phyloP scores from a whole-genome alignment of 2,888 invertebrate species.

The Ichneumoninae sp. region DNA sequence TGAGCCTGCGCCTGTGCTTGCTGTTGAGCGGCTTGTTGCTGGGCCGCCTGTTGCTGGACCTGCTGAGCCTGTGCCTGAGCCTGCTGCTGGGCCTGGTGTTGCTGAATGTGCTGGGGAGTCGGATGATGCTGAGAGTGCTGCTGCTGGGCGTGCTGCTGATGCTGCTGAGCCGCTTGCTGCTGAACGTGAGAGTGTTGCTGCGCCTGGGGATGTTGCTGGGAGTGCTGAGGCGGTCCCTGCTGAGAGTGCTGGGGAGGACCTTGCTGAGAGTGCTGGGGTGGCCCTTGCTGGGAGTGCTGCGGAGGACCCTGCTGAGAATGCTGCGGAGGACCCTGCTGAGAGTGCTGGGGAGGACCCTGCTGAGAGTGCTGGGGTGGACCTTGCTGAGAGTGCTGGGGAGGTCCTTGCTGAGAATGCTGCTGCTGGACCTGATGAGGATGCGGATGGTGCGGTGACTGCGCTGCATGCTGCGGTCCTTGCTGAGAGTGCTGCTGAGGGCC shows the following conservation, averaged over 20 bases:
- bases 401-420: conserved; percentile 64
- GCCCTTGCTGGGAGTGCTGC: conserved; percentile 64
- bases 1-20: conserved; percentile 77
- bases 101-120: conserved; percentile 80
- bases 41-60: conserved; percentile 70
- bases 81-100: conserved; percentile 75
- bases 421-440: conserved; percentile 62
- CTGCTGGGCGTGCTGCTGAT: conserved; percentile 59
- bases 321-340: conserved; percentile 61
- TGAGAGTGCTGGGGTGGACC: conserved; percentile 78
- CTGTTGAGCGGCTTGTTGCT: conserved; percentile 71
- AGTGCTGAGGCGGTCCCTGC: conserved; percentile 78
- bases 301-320: conserved; percentile 47
- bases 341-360: conserved; percentile 52
- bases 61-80: conserved; percentile 68
- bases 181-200: conserved; percentile 61
- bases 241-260: conserved; percentile 76
- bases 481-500: conserved; percentile 37
- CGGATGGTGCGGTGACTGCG: conserved; percentile 18
- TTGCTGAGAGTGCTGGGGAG: conserved; percentile 75
- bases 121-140: conserved; percentile 78
- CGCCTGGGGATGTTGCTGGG: conserved; percentile 72
- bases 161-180: conserved; percentile 59
- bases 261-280: conserved; percentile 52
- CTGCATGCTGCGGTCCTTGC: conserved; percentile 61